phyloP scores from a whole-genome alignment of 2,113 vertebrate species.

The Serilophus lunatus region DNA sequence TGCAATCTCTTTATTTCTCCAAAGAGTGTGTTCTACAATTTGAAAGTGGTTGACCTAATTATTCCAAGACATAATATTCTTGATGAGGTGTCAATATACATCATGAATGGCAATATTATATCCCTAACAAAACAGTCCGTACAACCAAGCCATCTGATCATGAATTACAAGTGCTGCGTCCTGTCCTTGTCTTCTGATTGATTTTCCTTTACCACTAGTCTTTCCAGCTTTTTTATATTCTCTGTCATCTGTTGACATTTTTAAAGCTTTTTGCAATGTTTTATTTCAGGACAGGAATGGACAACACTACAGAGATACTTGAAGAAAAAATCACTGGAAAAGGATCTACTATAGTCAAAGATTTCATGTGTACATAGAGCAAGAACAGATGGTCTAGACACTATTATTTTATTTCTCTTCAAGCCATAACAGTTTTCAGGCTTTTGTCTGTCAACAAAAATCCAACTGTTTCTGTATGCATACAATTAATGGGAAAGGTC shows the following conservation, averaged over 20 bases:
- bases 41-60: neutral
- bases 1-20: neutral
- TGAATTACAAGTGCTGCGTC: neutral
- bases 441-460: neutral
- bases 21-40: neutral
- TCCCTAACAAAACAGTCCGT: neutral
- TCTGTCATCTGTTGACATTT: neutral
- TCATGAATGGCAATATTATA: neutral
- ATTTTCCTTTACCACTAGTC: neutral
- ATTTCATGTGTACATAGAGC: neutral
- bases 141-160: neutral
- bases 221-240: neutral
- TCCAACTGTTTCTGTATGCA: neutral
- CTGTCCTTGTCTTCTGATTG: neutral
- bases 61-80: neutral
- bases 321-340: neutral
- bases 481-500: neutral
- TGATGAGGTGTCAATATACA: neutral
- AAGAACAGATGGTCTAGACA: neutral
- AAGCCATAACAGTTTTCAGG: neutral
- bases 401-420: neutral
- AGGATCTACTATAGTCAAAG: neutral
- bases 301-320: neutral
- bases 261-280: neutral
- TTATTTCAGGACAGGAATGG: neutral